A percentile compares a stretch with the other conserved stretches of the same genome.
Evolutionary conservation across 2,888 invertebrate species (phyloP).

Genomic region (Thecophora atra): DNA sequence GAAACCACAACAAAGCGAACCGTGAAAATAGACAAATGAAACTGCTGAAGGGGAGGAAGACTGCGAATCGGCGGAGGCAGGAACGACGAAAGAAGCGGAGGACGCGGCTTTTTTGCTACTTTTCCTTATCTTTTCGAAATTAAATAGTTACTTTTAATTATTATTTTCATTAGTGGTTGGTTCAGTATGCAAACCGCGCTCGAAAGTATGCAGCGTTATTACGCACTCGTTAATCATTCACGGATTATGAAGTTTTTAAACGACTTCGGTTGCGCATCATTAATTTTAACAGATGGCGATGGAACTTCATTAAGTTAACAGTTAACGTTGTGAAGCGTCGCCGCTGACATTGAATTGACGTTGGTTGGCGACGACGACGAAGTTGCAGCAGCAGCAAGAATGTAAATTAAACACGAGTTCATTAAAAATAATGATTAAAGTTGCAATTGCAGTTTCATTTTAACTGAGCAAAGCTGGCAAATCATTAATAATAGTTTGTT

Average conservation of each 20-base stretch:
- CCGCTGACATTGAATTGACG: neutral
- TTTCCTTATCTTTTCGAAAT: too few relatives aligned
- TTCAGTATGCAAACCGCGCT: neutral
- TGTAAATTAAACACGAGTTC: neutral
- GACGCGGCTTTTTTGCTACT: too few relatives aligned
- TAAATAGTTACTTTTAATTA: too few relatives aligned
- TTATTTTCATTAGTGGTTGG: too few relatives aligned
- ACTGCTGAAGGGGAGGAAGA: neutral
- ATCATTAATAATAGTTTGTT: neutral
- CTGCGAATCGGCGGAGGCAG: neutral
- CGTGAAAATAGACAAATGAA: neutral
- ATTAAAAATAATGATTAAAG: conserved; percentile 2
- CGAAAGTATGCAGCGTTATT: conserved; percentile 24
- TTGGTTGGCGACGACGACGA: neutral
- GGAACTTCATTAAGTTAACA: conserved; percentile 27
- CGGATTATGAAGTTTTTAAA: conserved; percentile 40
- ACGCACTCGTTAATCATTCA: conserved; percentile 43
- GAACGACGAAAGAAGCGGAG: too few relatives aligned
- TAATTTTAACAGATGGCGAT: conserved; percentile 39
- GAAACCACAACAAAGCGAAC: neutral
- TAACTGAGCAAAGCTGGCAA: neutral
- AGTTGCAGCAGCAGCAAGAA: neutral
- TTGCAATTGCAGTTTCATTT: neutral
- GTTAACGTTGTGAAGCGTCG: neutral
- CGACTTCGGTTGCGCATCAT: conserved; percentile 38